Evolutionary conservation across 2,113 vertebrate genomes (phyloP).

Genomic region (Acanthisitta chloris): DNA sequence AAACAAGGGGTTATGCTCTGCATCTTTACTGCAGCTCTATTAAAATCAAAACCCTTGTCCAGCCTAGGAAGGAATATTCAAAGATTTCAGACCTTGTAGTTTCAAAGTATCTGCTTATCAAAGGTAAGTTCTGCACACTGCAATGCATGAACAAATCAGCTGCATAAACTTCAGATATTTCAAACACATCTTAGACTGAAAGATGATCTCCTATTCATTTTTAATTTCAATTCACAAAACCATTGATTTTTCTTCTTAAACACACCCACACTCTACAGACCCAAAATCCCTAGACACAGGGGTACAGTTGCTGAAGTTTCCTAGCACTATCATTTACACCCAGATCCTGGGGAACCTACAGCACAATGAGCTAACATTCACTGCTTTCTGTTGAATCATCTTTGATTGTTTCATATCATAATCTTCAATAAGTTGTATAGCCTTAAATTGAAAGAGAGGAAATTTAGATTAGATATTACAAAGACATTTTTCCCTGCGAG

Average conservation of each 20-base stretch:
- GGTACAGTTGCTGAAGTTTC: background rate
- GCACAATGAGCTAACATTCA: background rate
- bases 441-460: too few species aligned
- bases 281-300: background rate
- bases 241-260: background rate
- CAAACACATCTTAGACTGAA: background rate
- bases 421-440: background rate
- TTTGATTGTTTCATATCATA: background rate
- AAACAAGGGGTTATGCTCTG: background rate
- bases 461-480: too few species aligned
- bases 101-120: slow-evolving; percentile 1
- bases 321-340: background rate
- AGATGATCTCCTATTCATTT: background rate
- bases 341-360: background rate
- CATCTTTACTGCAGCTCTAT: background rate
- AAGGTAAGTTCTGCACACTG: background rate
- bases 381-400: background rate
- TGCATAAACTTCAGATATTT: background rate
- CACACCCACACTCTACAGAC: background rate
- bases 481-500: too few species aligned
- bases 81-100: background rate
- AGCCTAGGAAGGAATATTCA: background rate
- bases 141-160: background rate
- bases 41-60: background rate
- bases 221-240: background rate